phyloP scores from a whole-genome alignment of 2,797 vertebrate species.

The Simalia tracyae region DNA sequence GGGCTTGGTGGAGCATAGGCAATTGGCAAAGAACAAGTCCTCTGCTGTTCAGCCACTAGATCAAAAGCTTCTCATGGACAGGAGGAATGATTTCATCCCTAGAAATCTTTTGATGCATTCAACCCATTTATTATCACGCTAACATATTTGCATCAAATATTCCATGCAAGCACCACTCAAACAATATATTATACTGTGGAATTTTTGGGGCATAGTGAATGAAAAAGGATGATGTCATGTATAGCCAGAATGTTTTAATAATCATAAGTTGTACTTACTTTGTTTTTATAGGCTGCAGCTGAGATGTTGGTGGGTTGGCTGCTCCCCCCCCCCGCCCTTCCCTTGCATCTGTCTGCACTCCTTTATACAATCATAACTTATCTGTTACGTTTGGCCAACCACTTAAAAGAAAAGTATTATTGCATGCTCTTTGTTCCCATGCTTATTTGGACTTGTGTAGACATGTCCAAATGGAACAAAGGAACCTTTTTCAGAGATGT shows the following conservation, averaged over 20 bases:
- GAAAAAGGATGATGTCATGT: not conserved
- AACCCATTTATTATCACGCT: not conserved
- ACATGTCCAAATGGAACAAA: not conserved
- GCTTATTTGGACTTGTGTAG: not conserved
- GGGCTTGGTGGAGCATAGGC: not conserved
- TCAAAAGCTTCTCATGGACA: not conserved
- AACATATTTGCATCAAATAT: slow-evolving; percentile 18
- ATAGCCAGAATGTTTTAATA: not conserved
- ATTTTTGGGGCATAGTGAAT: not conserved
- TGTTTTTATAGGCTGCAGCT: not conserved
- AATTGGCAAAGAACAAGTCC: not conserved
- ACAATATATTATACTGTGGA: not conserved
- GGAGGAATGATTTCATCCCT: not conserved
- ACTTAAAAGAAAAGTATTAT: not conserved
- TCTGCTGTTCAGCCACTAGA: not conserved
- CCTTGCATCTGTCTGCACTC: not conserved
- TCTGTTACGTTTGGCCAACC: not conserved
- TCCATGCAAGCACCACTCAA: slow-evolving; percentile 36
- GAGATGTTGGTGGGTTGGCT: not conserved
- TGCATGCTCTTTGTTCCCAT: not conserved
- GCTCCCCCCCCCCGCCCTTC: not conserved
- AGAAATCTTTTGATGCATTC: not conserved
- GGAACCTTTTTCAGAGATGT: not conserved
- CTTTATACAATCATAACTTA: not conserved
- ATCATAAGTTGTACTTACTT: not conserved